A percentile compares a stretch with the other conserved stretches of the same genome.
These are phyloP conservation scores for Lycophotia porphyrea DNA, from an alignment of 2,888 invertebrate species.

Conservation along the genomic window DNA sequence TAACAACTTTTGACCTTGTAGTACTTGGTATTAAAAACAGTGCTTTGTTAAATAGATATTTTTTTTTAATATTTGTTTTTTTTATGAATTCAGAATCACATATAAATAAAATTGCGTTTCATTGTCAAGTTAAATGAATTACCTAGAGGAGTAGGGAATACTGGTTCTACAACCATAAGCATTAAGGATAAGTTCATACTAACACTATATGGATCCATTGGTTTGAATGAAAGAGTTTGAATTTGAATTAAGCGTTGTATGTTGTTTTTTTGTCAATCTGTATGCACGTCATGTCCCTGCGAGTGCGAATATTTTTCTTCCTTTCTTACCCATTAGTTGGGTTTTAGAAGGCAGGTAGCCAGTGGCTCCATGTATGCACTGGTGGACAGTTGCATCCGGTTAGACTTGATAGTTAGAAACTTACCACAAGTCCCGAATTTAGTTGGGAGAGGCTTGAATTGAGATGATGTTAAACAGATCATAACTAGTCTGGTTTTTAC, in stretches of 20 bases:
- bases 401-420: neutral
- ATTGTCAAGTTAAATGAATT: neutral
- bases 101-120: neutral
- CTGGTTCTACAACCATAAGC: neutral
- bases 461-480: too few relatives aligned
- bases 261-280: too few relatives aligned
- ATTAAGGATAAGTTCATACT: too few relatives aligned
- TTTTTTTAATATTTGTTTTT: neutral
- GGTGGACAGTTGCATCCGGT: too few relatives aligned
- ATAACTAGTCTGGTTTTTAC: too few relatives aligned
- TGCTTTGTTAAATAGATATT: neutral
- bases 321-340: neutral
- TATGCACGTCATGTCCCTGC: too few relatives aligned
- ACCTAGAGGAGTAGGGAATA: neutral
- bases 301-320: too few relatives aligned
- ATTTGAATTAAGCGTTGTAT: too few relatives aligned
- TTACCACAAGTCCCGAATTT: too few relatives aligned
- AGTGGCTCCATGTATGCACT: neutral
- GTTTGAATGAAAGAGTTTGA: too few relatives aligned
- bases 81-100: neutral
- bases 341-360: neutral
- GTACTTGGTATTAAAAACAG: neutral
- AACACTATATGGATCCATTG: too few relatives aligned
- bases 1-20: neutral
- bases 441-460: too few relatives aligned